These are phyloP conservation scores for Conchocele bisecta DNA, from an alignment of 2,888 invertebrate genomes.

Conservation along the genomic window DNA sequence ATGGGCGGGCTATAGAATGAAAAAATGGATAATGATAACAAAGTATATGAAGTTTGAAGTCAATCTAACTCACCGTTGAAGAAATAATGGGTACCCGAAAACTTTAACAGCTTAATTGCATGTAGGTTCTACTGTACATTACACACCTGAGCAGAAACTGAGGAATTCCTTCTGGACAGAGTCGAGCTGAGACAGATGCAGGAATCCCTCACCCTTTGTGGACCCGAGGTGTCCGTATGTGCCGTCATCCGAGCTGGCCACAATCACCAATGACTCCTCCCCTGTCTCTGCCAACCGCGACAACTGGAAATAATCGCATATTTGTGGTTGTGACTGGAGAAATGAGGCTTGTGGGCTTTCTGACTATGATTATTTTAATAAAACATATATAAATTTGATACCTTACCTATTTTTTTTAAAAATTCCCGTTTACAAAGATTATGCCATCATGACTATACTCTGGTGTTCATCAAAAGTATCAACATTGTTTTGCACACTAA, in stretches of 20 bases:
- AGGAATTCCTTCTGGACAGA: slow-evolving; percentile 47
- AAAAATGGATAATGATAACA: too few relatives aligned
- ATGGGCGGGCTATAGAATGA: too few relatives aligned
- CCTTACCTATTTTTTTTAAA: background rate
- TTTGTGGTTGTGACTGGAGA: too few relatives aligned
- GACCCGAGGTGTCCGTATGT: slow-evolving; percentile 50
- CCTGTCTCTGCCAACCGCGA: slow-evolving; percentile 46
- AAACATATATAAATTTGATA: background rate
- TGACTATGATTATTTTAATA: background rate
- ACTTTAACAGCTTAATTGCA: too few relatives aligned
- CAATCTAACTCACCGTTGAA: too few relatives aligned
- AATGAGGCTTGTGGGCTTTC: too few relatives aligned
- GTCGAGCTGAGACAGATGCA: slow-evolving; percentile 28
- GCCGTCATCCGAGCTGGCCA: slow-evolving; percentile 40
- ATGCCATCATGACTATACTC: too few relatives aligned
- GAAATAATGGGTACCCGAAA: too few relatives aligned
- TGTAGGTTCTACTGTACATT: too few relatives aligned
- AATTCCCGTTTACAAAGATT: background rate
- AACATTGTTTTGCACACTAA: too few relatives aligned
- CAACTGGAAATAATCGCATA: slow-evolving; percentile 23
- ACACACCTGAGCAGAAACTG: slow-evolving; percentile 46
- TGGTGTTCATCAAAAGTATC: too few relatives aligned
- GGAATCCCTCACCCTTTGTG: slow-evolving; percentile 43
- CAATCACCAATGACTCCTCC: slow-evolving; percentile 51
- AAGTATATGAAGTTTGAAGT: too few relatives aligned